These are phyloP conservation scores for Datnioides undecimradiatus DNA, from an alignment of 2,113 vertebrate species.

Conservation along the genomic window DNA sequence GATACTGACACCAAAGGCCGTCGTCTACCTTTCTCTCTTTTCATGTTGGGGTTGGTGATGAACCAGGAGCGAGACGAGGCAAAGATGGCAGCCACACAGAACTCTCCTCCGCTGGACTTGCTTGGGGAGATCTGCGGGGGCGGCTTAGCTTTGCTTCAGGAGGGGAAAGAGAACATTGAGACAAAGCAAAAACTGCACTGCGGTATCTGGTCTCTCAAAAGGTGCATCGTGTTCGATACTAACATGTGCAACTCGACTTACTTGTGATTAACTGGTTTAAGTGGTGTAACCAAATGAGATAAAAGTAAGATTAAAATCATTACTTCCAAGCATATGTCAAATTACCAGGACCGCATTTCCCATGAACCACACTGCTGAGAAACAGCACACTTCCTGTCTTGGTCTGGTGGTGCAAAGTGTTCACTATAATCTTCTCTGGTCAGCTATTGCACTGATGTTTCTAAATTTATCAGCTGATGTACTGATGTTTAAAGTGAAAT, in stretches of 20 bases:
- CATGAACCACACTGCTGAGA: background rate
- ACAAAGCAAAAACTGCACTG: background rate
- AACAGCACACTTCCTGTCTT: background rate
- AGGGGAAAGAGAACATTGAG: constrained; percentile 2
- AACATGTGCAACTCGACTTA: background rate
- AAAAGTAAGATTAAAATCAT: background rate
- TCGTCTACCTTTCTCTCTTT: constrained; percentile 95
- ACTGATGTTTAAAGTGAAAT: background rate
- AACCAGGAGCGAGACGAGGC: constrained; percentile 96
- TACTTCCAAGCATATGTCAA: background rate
- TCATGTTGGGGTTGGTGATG: constrained; percentile 93
- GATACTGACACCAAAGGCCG: background rate
- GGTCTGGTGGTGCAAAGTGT: no score
- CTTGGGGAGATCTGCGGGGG: constrained; percentile 97
- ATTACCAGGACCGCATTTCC: background rate
- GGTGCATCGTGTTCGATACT: background rate
- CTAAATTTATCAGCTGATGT: background rate
- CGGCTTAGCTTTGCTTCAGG: constrained; percentile 94
- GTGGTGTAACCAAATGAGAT: background rate
- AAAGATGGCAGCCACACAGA: constrained; percentile 94
- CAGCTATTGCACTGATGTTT: background rate
- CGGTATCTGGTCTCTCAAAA: background rate
- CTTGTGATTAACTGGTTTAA: background rate
- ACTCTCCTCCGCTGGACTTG: constrained; percentile 95
- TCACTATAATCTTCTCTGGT: no score